Base-by-base conservation (phyloP, 2,888 invertebrate species). In the Lydus trimaculatus region DNA sequence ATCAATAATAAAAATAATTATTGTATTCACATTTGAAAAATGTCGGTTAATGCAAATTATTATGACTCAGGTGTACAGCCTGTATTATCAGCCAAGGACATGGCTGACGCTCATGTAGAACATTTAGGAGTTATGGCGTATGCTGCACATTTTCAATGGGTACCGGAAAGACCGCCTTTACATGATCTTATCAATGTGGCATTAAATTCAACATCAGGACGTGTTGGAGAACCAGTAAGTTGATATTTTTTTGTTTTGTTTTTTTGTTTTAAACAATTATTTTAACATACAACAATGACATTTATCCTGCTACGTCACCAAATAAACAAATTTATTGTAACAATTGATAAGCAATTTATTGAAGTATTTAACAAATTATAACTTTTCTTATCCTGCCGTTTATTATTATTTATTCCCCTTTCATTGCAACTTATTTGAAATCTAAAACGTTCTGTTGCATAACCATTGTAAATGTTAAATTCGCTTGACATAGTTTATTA, bases 61-160 rank as follows among this genome's bases (percentile, higher is more conserved):
- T 65, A 66, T 71, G 68, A 71, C 65, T 69, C 75, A 85, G 96
- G 96, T 56, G 94, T 98, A 0, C 93, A 96, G 79, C 96, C 97
- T 3, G 91, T 98, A 56, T 86, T 99, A 68, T 92, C 95, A 76
- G 94, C 98, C 15, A 94, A 94, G 83, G 98, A 99, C 81, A 95
- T 99, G 93, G 94, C 96, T 43, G 96, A 96, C 83, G 94, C 92
- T 48, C 95, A 98, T 82, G 96, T 96, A 7, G 98, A 99, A 82
- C 98, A 98, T 87, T 88, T 99, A 75, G 98, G 97, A 11, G 95
- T 98, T 67, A 99, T 99, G 99, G 96, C 98, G 0, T 98, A 98
- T 86, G 95, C 96, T 0, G 95, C 98, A 0, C 91, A 95, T 83
- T 94, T 96, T 86, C 94, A 95, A 76, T 96, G 96, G 91, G 90